These are phyloP conservation scores for Bolborhynchus lineola DNA, from an alignment of 2,113 vertebrate genomes.

Conservation along the genomic window DNA sequence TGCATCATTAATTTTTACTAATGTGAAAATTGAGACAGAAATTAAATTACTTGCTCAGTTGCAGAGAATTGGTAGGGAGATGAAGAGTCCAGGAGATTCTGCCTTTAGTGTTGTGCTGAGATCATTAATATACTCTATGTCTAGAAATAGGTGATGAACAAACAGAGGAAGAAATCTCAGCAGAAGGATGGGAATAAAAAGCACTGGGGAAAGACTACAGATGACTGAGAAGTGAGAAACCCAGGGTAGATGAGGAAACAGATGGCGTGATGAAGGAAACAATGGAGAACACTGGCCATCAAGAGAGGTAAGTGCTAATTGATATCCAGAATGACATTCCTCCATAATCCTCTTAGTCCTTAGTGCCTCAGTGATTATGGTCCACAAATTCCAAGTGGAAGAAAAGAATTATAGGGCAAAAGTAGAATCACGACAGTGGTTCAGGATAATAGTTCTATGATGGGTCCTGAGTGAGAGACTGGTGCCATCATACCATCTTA, in stretches of 20 bases:
- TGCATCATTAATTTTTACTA: background rate
- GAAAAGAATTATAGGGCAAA: background rate
- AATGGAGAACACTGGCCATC: background rate
- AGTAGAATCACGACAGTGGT: background rate
- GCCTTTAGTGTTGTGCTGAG: background rate
- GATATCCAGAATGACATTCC: background rate
- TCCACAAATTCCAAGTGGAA: background rate
- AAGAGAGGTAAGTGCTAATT: background rate
- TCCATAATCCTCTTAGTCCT: background rate
- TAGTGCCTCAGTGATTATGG: background rate
- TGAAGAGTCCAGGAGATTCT: background rate
- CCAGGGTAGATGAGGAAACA: background rate
- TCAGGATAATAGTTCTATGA: background rate
- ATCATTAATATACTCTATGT: background rate
- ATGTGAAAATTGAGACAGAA: background rate
- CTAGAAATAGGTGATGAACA: background rate
- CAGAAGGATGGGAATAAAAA: background rate
- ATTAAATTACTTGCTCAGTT: background rate
- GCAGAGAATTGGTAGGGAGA: background rate
- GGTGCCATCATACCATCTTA: background rate
- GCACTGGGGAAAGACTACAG: background rate
- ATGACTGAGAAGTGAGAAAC: background rate
- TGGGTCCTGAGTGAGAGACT: fast-evolving
- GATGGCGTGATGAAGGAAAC: background rate
- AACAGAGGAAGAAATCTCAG: background rate